phyloP scores from a whole-genome alignment of 2,888 invertebrate genomes.

The Troides oblongomaculatus region DNA sequence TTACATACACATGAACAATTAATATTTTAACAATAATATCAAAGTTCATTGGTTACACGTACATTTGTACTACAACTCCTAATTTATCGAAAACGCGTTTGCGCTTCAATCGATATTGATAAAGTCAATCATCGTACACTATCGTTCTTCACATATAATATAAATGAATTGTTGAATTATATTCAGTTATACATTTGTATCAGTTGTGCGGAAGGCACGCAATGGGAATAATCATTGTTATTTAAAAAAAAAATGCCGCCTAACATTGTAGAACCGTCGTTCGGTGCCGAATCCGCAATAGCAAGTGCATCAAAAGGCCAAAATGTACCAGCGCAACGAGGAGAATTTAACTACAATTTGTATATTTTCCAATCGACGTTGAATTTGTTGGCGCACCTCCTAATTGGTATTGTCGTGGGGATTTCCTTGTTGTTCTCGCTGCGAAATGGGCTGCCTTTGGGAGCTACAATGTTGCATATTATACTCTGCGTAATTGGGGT shows the following conservation, averaged over 20 bases:
- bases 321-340: constrained; percentile 25
- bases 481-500: constrained; percentile 66
- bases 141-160: constrained; percentile 36
- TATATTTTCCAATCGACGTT: constrained; percentile 50
- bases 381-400: constrained; percentile 52
- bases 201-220: not conserved
- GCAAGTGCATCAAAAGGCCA: constrained; percentile 29
- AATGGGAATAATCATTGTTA: not conserved
- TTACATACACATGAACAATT: not conserved
- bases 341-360: constrained; percentile 40
- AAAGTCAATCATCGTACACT: constrained; percentile 38
- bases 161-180: constrained; percentile 32
- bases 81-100: constrained; percentile 22
- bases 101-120: constrained; percentile 40
- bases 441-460: constrained; percentile 46
- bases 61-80: not conserved
- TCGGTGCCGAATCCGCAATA: constrained; percentile 36
- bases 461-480: constrained; percentile 51
- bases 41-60: constrained; percentile 1
- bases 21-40: constrained; percentile 12
- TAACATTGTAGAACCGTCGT: constrained; percentile 37
- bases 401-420: constrained; percentile 59
- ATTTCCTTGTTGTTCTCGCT: constrained; percentile 47
- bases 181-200: not conserved
- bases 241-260: constrained; percentile 42